Conservation (phyloP, 35 echinoderm and acorn worm species). For the Lytechinus pictus region DNA sequence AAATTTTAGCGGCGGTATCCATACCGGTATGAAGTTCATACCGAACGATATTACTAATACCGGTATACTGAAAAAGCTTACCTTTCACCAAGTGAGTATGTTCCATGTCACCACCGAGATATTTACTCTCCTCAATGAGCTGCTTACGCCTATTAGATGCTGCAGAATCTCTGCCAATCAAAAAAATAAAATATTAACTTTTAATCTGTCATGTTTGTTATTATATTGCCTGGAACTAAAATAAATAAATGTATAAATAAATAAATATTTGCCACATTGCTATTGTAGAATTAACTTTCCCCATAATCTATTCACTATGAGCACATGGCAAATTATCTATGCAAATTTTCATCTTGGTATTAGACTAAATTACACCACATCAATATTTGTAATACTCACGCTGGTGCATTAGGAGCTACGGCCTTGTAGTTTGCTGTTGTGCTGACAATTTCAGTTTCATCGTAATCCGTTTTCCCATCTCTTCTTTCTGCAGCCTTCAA, state of each 20-base stretch:
- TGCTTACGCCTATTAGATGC: slow-evolving; percentile 92
- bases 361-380: no score
- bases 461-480: slow-evolving; percentile 93
- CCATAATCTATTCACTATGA: neutral
- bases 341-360: neutral
- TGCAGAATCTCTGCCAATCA: slow-evolving; percentile 75
- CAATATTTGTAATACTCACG: slow-evolving; percentile 63
- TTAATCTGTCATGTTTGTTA: no score
- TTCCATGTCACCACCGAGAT: slow-evolving; percentile 99
- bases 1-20: no score
- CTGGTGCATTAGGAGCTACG: slow-evolving; percentile 91
- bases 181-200: neutral
- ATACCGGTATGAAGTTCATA: no score
- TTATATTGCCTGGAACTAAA: no score
- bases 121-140: slow-evolving; percentile 99
- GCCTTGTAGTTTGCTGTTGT: slow-evolving; percentile 98
- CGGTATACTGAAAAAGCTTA: no score
- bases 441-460: slow-evolving; percentile 92
- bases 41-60: no score
- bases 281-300: neutral
- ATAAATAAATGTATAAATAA: no score
- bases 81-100: slow-evolving; percentile 99
- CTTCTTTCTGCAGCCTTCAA: slow-evolving; percentile 86
- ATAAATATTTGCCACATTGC: neutral
- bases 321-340: neutral